Percentiles rank a stretch among this genome's conserved stretches.
These are phyloP conservation scores for Sinhomidia bicolor DNA, from an alignment of 2,888 invertebrate species.

Conservation along the genomic window DNA sequence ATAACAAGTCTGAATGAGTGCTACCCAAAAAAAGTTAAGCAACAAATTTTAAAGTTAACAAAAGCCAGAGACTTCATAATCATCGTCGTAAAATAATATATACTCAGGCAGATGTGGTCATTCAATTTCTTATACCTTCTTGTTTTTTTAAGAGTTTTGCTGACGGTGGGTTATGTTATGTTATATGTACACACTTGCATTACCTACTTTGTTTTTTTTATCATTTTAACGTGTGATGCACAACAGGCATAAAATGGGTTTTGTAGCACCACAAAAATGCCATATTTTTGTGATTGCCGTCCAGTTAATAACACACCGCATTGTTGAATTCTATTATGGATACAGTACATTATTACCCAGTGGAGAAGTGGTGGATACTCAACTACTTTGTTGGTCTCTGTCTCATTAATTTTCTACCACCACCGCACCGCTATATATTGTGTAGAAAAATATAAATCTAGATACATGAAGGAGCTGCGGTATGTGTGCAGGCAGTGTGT, in stretches of 20 bases:
- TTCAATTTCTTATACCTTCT: constrained; percentile 56
- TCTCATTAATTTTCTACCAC: constrained; percentile 69
- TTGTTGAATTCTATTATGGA: constrained; percentile 18
- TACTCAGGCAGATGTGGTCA: constrained; percentile 49
- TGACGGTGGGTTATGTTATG: neutral
- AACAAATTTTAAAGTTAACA: neutral
- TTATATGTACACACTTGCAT: neutral
- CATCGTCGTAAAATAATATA: neutral
- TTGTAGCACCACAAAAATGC: constrained; percentile 64
- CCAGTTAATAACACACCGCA: neutral
- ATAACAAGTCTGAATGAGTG: constrained; percentile 11
- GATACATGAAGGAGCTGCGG: neutral
- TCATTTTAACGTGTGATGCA: constrained; percentile 56
- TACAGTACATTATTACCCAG: neutral
- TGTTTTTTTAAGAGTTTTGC: constrained; percentile 2
- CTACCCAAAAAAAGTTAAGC: neutral
- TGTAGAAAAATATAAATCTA: neutral
- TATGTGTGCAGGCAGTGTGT: neutral
- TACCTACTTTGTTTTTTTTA: constrained; percentile 40
- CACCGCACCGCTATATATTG: constrained; percentile 17
- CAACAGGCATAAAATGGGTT: constrained; percentile 52
- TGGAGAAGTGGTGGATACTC: neutral
- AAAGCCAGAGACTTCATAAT: constrained; percentile 35
- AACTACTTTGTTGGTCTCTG: constrained; percentile 46
- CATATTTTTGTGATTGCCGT: constrained; percentile 30